Conservation (phyloP, 2,113 vertebrate genomes). For the Pygoscelis adeliae region DNA sequence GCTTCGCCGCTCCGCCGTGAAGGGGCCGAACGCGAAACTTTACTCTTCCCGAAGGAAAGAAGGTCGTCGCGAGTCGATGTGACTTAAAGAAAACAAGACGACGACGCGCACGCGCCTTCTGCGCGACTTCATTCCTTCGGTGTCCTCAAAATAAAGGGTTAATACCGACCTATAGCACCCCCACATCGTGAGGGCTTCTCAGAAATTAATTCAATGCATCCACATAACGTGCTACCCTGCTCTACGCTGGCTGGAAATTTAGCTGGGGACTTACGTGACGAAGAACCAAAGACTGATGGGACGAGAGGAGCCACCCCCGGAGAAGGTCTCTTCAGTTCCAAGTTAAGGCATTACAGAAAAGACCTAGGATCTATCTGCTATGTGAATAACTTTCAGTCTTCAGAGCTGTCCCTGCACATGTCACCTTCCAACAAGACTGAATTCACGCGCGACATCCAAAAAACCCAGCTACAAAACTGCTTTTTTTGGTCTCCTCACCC, state of each 20-base stretch:
- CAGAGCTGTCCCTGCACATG: background rate
- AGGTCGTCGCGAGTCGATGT: fast-evolving
- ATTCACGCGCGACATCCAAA: background rate
- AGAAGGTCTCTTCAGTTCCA: background rate
- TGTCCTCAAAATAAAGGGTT: background rate
- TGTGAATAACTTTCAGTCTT: background rate
- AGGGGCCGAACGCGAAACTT: background rate
- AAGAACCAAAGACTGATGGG: background rate
- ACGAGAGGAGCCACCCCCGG: background rate
- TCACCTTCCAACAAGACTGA: background rate
- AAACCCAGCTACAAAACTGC: background rate
- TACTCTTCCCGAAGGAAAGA: background rate
- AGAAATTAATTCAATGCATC: background rate
- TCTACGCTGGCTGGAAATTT: fast-evolving
- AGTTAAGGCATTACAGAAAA: background rate
- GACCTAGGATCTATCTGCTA: background rate
- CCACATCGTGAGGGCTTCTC: background rate
- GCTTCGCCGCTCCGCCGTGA: too few species aligned
- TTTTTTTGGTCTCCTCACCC: background rate
- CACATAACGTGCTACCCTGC: background rate
- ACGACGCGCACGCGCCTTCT: fast-evolving
- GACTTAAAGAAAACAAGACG: background rate
- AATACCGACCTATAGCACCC: background rate
- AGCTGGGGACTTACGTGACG: fast-evolving
- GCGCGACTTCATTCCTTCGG: background rate